Conservation (phyloP, 2,113 vertebrate genomes). For the Tretioscincus oriximinensis region DNA sequence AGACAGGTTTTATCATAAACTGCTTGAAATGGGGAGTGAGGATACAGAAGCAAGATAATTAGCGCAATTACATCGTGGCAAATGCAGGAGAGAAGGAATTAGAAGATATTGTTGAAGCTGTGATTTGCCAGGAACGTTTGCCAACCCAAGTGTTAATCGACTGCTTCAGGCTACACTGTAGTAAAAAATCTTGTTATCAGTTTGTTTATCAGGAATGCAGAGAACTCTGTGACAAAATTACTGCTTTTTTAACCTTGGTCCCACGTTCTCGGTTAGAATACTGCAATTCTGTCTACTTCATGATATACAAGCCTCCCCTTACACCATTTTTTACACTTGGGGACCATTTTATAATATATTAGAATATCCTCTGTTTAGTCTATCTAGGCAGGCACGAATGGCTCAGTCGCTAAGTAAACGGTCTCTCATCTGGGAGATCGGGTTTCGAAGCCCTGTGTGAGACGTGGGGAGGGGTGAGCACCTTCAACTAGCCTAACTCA, state of each 20-base stretch:
- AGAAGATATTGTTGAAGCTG: constrained; percentile 31
- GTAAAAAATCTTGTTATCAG: constrained; percentile 47
- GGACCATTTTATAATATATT: too few species aligned
- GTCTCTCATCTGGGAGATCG: too few species aligned
- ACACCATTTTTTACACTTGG: too few species aligned
- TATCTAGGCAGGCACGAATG: too few species aligned
- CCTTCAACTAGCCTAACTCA: too few species aligned
- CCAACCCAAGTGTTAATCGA: constrained; percentile 51
- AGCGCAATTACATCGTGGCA: constrained; percentile 49
- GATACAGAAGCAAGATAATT: constrained; percentile 51
- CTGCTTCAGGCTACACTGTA: constrained; percentile 36
- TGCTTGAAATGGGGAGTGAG: constrained; percentile 36
- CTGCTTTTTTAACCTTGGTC: constrained; percentile 50
- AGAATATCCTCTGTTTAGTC: too few species aligned
- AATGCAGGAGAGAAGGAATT: constrained; percentile 58
- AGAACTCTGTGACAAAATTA: constrained; percentile 25
- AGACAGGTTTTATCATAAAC: constrained; percentile 56
- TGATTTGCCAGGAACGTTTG: constrained; percentile 18
- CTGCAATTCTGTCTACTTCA: neutral
- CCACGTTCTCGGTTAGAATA: neutral
- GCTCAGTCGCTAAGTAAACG: too few species aligned
- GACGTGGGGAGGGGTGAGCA: too few species aligned
- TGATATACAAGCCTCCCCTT: neutral
- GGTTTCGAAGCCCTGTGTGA: too few species aligned
- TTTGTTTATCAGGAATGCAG: constrained; percentile 53